A percentile compares a stretch with the other conserved stretches of the same genome.
Evolutionary conservation across 2,797 vertebrate species (phyloP).

Genomic region (Melopsittacus undulatus): DNA sequence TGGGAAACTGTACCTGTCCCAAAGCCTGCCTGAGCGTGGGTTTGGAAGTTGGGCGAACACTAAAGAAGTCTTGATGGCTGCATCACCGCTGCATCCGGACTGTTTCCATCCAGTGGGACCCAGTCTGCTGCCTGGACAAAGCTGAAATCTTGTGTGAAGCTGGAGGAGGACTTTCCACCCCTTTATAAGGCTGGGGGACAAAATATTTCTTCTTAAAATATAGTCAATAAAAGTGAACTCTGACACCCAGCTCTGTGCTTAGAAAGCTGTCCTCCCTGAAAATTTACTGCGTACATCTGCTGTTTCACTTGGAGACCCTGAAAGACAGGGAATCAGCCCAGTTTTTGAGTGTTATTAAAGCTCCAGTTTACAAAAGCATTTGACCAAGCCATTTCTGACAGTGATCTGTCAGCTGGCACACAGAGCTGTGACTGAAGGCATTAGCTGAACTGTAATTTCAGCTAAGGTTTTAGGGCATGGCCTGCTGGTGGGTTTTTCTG

Average conservation of each 20-base stretch:
- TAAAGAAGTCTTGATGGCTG: background rate
- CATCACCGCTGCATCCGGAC: rapidly evolving
- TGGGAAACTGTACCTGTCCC: background rate
- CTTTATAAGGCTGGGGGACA: background rate
- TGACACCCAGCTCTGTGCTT: background rate
- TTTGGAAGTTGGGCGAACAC: background rate
- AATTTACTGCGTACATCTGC: background rate
- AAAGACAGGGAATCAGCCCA: background rate
- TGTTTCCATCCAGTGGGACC: rapidly evolving
- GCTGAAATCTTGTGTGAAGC: background rate
- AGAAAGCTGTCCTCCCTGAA: background rate
- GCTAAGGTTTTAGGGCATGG: background rate
- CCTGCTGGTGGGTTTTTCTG: background rate
- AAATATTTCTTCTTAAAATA: background rate
- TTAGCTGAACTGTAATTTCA: background rate
- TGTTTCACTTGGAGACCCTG: background rate
- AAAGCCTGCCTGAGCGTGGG: background rate
- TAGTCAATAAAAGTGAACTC: background rate
- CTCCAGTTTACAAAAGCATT: background rate
- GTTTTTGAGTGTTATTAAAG: background rate
- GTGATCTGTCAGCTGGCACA: background rate
- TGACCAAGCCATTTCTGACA: background rate
- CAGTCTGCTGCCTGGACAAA: background rate
- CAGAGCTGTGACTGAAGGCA: background rate
- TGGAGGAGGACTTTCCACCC: background rate